These are phyloP conservation scores for Brachirus orientalis DNA, from an alignment of 2,113 vertebrate genomes.

Conservation along the genomic window DNA sequence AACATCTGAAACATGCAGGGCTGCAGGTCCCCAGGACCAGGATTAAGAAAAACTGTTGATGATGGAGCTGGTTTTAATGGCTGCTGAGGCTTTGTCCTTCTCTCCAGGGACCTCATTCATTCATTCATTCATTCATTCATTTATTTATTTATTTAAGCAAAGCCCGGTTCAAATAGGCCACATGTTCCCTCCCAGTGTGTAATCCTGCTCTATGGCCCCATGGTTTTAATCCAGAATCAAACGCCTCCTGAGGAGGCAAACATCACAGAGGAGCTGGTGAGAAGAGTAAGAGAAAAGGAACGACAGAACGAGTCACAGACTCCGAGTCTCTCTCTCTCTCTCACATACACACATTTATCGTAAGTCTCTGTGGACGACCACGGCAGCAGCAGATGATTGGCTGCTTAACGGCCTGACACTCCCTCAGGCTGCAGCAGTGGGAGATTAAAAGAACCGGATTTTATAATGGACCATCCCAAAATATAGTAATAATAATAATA, in stretches of 20 bases:
- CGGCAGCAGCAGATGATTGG: slow-evolving; percentile 54
- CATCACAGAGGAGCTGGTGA: slow-evolving; percentile 24
- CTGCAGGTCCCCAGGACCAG: too few relatives aligned
- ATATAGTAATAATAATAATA: too few relatives aligned
- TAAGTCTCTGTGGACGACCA: slow-evolving; percentile 28
- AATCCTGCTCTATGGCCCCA: slow-evolving; percentile 53
- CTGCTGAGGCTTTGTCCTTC: slow-evolving; percentile 12
- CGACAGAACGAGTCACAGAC: too few relatives aligned
- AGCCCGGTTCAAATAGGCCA: slow-evolving; percentile 56
- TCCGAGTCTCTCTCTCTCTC: too few relatives aligned
- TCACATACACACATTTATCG: slow-evolving; percentile 14
- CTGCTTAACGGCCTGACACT: slow-evolving; percentile 9
- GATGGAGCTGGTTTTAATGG: slow-evolving; percentile 17
- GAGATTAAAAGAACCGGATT: slow-evolving; percentile 24
- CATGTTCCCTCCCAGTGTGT: slow-evolving; percentile 62
- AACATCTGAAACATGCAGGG: too few relatives aligned
- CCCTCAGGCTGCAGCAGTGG: slow-evolving; percentile 25
- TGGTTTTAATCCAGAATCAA: slow-evolving; percentile 60
- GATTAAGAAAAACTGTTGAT: too few relatives aligned
- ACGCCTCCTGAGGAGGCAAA: slow-evolving; percentile 46
- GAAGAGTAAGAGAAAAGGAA: too few relatives aligned
- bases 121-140: background rate
- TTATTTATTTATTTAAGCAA: slow-evolving; percentile 24
- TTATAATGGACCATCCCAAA: too few relatives aligned
- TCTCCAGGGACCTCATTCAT: slow-evolving; percentile 23